Conservation (phyloP, 35 echinoderm and acorn worm genomes). For the Diadema setosum region DNA sequence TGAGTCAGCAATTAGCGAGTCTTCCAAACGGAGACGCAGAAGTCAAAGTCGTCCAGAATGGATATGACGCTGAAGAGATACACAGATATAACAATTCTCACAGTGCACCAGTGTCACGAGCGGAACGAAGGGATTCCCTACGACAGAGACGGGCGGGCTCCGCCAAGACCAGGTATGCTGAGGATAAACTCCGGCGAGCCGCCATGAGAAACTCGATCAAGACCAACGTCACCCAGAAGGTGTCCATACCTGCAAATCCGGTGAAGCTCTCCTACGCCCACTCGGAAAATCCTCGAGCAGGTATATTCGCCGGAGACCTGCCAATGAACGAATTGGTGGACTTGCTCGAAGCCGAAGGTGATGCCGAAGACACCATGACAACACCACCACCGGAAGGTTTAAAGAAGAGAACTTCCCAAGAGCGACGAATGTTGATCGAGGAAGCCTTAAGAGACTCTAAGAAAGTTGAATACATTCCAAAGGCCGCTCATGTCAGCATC, state of each 20-base stretch:
- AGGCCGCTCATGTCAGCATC: conserved; percentile 18
- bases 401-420: not conserved
- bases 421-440: not conserved
- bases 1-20: too few species aligned
- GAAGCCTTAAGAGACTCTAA: not conserved
- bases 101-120: not conserved
- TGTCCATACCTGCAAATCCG: not conserved
- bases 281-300: not conserved
- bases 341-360: not conserved
- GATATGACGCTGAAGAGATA: not conserved
- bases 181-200: not conserved
- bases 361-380: not conserved
- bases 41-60: too few species aligned
- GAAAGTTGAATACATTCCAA: conserved; percentile 5
- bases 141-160: not conserved
- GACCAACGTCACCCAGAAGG: not conserved
- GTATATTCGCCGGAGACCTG: not conserved
- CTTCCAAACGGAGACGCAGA: too few species aligned
- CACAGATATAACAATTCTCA: not conserved
- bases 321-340: not conserved
- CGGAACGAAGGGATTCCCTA: not conserved
- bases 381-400: not conserved
- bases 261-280: not conserved
- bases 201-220: not conserved
- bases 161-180: not conserved